Conservation (phyloP, 1,140 invertebrate genomes). For the Drosophila cardini region DNA sequence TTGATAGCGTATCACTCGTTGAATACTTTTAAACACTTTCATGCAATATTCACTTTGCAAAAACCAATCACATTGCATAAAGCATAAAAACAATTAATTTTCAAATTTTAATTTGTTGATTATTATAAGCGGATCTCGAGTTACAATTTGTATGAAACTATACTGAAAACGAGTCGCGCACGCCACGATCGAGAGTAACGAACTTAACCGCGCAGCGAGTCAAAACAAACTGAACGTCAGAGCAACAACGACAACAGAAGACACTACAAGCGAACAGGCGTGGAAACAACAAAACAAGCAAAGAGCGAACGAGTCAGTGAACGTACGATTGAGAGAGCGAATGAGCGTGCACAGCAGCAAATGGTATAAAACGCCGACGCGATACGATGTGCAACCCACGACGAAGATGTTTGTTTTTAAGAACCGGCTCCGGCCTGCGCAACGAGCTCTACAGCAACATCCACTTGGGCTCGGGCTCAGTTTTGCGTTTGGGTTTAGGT, state of each 20-base stretch:
- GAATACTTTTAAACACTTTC: not conserved
- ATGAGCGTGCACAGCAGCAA: conserved; percentile 34
- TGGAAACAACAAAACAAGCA: conserved; percentile 60
- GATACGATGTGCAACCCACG: conserved; percentile 34
- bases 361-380: conserved; percentile 48
- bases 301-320: conserved; percentile 34
- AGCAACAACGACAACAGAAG: conserved; percentile 14
- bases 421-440: conserved; percentile 69
- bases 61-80: not conserved
- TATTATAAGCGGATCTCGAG: conserved; percentile 13
- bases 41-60: not conserved
- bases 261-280: conserved; percentile 40
- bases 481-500: no score
- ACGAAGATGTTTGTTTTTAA: conserved; percentile 64
- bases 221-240: conserved; percentile 60
- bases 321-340: conserved; percentile 19
- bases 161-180: conserved; percentile 42
- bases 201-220: conserved; percentile 70
- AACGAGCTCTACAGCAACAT: conserved; percentile 21
- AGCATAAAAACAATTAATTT: not conserved
- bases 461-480: conserved; percentile 23
- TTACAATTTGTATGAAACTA: conserved; percentile 24
- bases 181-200: conserved; percentile 27
- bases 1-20: conserved; percentile 3
- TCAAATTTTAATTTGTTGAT: conserved; percentile 9